A percentile compares a stretch with the other conserved stretches of the same genome.
Conservation (phyloP, 2,113 vertebrate species). For the Leptobrachium ailaonicum region DNA sequence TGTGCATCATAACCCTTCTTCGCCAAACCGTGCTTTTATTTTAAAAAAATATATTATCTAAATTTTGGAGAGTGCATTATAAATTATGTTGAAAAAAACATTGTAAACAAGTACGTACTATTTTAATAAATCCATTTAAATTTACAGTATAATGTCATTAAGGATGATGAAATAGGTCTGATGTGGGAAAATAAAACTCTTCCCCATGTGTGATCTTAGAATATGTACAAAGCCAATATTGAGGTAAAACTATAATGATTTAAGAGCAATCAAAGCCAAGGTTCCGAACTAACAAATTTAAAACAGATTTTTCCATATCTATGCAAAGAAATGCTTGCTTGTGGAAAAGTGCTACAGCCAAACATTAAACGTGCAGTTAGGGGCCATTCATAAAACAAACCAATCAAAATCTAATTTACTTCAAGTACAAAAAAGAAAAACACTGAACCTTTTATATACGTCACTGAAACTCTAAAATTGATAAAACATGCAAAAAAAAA, state of each 20-base stretch:
- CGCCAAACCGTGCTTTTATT: not conserved
- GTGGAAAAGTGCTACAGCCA: slow-evolving; percentile 37
- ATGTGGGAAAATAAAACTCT: slow-evolving; percentile 6
- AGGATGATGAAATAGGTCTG: slow-evolving; percentile 12
- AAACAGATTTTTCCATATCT: slow-evolving; percentile 47
- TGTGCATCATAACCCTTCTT: not conserved
- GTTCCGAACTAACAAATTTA: slow-evolving; percentile 25
- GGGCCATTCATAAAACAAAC: slow-evolving; percentile 24
- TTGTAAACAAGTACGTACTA: not conserved
- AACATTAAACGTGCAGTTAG: slow-evolving; percentile 44
- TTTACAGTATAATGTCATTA: slow-evolving; percentile 5
- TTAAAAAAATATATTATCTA: not conserved
- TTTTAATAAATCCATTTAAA: not conserved
- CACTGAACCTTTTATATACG: no score
- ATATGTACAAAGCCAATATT: slow-evolving; percentile 34
- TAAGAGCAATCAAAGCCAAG: slow-evolving; percentile 47
- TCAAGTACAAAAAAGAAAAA: no score
- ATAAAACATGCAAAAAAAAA: no score
- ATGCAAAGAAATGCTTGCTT: slow-evolving; percentile 42
- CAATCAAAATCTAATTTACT: not conserved
- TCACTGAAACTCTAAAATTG: no score
- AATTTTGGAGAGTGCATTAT: not conserved
- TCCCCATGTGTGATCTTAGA: slow-evolving; percentile 30
- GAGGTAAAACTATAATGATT: slow-evolving; percentile 46
- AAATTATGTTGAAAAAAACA: no score